A percentile compares a stretch with the other conserved stretches of the same genome.
Conservation (phyloP, 37 sponge, comb jelly and placozoan species). For the Haliclona indistincta region DNA sequence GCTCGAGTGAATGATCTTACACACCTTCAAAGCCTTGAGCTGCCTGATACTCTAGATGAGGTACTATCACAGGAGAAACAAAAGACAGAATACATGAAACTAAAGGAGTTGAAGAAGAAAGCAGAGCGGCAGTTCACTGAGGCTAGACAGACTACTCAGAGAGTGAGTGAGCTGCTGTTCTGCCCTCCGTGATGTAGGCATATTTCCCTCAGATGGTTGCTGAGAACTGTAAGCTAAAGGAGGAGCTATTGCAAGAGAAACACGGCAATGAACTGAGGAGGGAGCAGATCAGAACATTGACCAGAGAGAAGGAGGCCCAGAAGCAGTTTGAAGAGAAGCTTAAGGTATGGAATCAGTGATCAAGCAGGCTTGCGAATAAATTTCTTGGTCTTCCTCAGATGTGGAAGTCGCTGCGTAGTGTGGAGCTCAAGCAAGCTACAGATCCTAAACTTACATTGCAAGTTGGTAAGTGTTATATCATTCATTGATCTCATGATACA, state of each 20-base stretch:
- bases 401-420: not conserved
- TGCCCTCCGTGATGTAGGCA: not conserved
- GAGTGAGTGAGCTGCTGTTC: not conserved
- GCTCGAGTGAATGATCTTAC: too few relatives aligned
- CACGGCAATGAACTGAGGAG: not conserved
- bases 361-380: too few relatives aligned
- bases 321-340: not conserved
- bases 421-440: too few relatives aligned
- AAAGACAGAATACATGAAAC: too few relatives aligned
- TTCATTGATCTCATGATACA: too few relatives aligned
- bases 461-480: not conserved
- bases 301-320: not conserved
- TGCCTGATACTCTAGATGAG: too few relatives aligned
- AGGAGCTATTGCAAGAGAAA: not conserved
- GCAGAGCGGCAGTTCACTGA: slow-evolving; percentile 48
- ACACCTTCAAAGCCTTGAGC: too few relatives aligned
- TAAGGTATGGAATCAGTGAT: not conserved
- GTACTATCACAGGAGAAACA: too few relatives aligned
- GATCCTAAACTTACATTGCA: not conserved
- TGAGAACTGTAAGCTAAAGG: slow-evolving; percentile 50
- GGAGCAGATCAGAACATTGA: not conserved
- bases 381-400: not conserved
- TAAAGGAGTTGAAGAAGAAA: slow-evolving; percentile 54
- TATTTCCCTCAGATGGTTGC: slow-evolving; percentile 35
- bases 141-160: slow-evolving; percentile 57